Conservation (phyloP, 2,888 invertebrate species). For the Agrochola litura region DNA sequence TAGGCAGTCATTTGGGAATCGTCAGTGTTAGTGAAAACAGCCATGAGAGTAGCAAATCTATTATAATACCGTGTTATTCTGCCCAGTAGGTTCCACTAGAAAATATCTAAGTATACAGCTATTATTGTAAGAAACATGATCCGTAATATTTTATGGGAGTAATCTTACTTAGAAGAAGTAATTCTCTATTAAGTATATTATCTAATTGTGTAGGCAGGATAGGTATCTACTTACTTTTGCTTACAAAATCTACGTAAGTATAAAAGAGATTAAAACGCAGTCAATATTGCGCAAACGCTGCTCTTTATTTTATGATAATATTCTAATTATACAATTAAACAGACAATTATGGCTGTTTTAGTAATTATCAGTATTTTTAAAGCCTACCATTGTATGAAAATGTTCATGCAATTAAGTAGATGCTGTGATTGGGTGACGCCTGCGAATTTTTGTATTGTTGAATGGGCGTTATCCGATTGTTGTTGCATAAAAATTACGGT, state of each 20-base stretch:
- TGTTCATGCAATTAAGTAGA: neutral
- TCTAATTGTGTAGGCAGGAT: neutral
- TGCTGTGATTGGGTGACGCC: conserved; percentile 13
- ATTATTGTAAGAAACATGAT: too few species aligned
- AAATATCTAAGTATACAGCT: neutral
- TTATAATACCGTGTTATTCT: too few species aligned
- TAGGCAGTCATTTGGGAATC: too few species aligned
- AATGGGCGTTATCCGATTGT: conserved; percentile 2
- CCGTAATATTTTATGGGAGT: neutral
- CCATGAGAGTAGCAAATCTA: too few species aligned
- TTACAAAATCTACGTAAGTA: conserved; percentile 19
- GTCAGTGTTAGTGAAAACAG: too few species aligned
- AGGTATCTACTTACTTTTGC: conserved; percentile 17
- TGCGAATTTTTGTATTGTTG: conserved; percentile 20
- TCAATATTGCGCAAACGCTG: conserved; percentile 1
- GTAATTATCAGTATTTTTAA: conserved; percentile 13
- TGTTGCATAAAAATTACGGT: conserved; percentile 10
- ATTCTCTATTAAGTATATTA: neutral
- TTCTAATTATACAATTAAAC: conserved; percentile 26
- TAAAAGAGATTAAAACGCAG: neutral
- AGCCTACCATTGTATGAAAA: conserved; percentile 33
- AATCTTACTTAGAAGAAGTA: conserved; percentile 6
- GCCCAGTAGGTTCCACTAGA: neutral
- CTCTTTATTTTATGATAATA: conserved; percentile 30
- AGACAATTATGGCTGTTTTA: conserved; percentile 4